phyloP scores from a whole-genome alignment of 2,888 invertebrate genomes.

The Lasius fuliginosus region DNA sequence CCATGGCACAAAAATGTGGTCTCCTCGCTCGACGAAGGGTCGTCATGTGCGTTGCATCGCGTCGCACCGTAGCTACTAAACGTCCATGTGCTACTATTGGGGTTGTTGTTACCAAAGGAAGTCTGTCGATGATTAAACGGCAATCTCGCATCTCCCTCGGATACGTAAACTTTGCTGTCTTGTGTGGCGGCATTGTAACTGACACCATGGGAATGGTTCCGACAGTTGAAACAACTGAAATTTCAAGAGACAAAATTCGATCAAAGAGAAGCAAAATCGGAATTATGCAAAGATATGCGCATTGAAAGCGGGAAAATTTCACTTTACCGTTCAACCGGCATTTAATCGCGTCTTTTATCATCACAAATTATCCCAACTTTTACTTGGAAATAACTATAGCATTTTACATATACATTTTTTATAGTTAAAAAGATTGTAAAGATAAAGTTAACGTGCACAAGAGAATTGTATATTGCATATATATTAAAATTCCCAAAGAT shows the following conservation, averaged over 20 bases:
- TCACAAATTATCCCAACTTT: background rate
- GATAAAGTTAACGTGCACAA: too few relatives aligned
- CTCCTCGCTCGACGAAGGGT: constrained; percentile 79
- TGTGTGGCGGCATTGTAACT: constrained; percentile 43
- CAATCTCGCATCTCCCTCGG: constrained; percentile 58
- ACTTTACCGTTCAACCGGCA: background rate
- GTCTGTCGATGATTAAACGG: constrained; percentile 59
- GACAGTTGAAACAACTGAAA: constrained; percentile 55
- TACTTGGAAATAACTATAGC: background rate
- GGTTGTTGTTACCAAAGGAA: background rate
- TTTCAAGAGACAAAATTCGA: constrained; percentile 27
- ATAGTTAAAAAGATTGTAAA: background rate
- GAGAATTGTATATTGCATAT: background rate
- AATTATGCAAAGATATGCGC: background rate
- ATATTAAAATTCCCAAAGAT: background rate
- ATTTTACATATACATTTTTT: background rate
- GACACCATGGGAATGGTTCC: constrained; percentile 57
- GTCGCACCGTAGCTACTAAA: constrained; percentile 67
- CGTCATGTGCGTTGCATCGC: constrained; percentile 7
- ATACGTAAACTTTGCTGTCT: constrained; percentile 38
- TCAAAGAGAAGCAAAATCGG: constrained; percentile 16
- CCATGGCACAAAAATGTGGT: constrained; percentile 89
- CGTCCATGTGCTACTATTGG: constrained; percentile 40
- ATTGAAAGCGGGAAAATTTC: background rate
- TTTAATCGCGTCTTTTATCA: background rate